Percentiles rank a stretch among this genome's conserved stretches.
phyloP scores from a whole-genome alignment of 2,797 vertebrate species.

The Trachurus trachurus region DNA sequence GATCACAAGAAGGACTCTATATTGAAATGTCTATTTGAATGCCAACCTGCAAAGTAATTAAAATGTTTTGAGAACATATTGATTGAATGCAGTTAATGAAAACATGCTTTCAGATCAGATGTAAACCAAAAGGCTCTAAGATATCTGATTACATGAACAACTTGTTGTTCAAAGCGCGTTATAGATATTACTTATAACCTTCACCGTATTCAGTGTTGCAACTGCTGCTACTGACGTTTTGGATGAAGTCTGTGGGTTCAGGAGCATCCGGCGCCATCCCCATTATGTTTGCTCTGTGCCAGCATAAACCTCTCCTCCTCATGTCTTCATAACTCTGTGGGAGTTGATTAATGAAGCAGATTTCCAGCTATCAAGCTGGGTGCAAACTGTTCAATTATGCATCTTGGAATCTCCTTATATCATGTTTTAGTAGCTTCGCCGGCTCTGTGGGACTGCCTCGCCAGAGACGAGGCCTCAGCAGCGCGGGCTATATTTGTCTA shows the following conservation, averaged over 20 bases:
- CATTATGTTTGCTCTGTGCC: conserved; percentile 68
- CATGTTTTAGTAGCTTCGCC: conserved; percentile 74
- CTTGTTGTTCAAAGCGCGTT: conserved; percentile 4
- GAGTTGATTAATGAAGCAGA: conserved; percentile 83
- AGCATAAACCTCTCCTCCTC: conserved; percentile 68
- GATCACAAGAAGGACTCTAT: conserved; percentile 1
- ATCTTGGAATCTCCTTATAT: conserved; percentile 81
- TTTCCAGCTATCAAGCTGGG: conserved; percentile 81
- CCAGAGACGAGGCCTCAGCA: conserved; percentile 33
- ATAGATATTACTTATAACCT: conserved; percentile 29
- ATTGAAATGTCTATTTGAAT: conserved; percentile 13
- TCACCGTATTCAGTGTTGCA: conserved; percentile 5
- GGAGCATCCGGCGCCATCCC: conserved; percentile 50
- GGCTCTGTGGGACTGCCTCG: conserved; percentile 47
- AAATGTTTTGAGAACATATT: not conserved
- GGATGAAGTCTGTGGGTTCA: conserved; percentile 31
- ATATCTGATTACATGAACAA: not conserved
- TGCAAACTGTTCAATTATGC: conserved; percentile 85
- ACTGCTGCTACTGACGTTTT: conserved; percentile 22
- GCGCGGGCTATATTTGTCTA: conserved; percentile 60
- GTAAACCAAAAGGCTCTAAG: not conserved
- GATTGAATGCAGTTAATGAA: not conserved
- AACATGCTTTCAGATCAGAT: not conserved
- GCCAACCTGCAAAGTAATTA: conserved; percentile 12
- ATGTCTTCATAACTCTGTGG: conserved; percentile 72